These are phyloP conservation scores for Chauna torquata DNA, from an alignment of 2,113 vertebrate genomes.

Conservation along the genomic window DNA sequence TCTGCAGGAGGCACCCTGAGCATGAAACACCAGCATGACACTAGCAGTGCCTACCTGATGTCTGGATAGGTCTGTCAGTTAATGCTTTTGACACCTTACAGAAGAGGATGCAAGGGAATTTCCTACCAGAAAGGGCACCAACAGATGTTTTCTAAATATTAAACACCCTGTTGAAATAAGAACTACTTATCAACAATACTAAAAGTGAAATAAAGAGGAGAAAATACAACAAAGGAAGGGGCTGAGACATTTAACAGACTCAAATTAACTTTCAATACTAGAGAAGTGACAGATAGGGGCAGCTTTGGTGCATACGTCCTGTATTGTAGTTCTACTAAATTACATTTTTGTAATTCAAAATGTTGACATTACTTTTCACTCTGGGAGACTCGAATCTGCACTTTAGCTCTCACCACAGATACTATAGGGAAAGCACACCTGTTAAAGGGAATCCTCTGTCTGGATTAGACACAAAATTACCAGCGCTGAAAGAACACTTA, in stretches of 20 bases:
- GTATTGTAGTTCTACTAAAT: background rate
- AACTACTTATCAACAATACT: background rate
- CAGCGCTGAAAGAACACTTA: background rate
- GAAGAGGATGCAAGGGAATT: background rate
- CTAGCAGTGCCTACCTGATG: background rate
- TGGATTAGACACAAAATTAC: background rate
- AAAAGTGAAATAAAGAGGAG: background rate
- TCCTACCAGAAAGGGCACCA: background rate
- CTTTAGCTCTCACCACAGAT: background rate
- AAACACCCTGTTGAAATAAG: background rate
- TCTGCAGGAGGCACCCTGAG: background rate
- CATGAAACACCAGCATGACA: background rate
- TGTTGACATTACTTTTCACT: background rate
- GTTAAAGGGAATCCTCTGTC: background rate
- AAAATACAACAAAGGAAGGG: background rate
- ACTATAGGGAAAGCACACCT: background rate
- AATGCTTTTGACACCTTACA: background rate
- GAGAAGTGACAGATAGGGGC: background rate
- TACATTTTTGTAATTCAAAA: background rate
- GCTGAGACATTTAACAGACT: background rate
- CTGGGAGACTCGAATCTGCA: background rate
- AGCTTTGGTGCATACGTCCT: background rate
- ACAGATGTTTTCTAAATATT: background rate
- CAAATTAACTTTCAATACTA: background rate
- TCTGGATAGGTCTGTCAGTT: background rate